Base-by-base conservation (phyloP, 1,140 invertebrate species). In the Cherax quadricarinatus region DNA sequence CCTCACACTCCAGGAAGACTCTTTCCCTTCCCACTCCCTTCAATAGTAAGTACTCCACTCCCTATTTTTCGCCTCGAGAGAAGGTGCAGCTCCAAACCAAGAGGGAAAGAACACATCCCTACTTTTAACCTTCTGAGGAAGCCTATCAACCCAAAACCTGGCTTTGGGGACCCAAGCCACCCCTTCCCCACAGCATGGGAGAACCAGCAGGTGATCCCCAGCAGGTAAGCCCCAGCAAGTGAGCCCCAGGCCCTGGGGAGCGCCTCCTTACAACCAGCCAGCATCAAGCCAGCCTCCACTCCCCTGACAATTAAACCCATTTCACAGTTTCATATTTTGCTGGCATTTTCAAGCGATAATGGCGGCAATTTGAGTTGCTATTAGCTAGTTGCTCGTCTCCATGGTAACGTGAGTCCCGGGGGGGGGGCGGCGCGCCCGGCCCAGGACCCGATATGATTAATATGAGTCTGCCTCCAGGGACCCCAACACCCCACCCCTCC, bases 261-360 rank as follows among this genome's bases (percentile, higher is more conserved):
- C 57, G 81, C 75, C 89, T 90, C 85, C 89, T 90, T 90, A 90
- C 89, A 90, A 62, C 89, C 41, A 84, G 89, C 51, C 89, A 79
- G 84, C 89, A 90, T 85, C 89, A 78, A 78, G 89, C 83, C 82
- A 70, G 89, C 81, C 75, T 86, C 41, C 89, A 82, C 78, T 91
- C 89, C 89, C 89, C 70, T 90, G 89, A 85, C 89, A 85, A 90
- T 91, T 91, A 91, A 91, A 86, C 89, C 84, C 89, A 91, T 91
- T 86, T 91, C 89, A 91, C 89, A 86, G 89, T 91, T 91, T 91
- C 83, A 91, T 91, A 91, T 91, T 91, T 91, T 91, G 83, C 89
- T 80, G 75, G 84, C 89, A 86, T 91, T 91, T 91, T 91, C 89
- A 70, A 86, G 84, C 84, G 89, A 91, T 91, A 86, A 86, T 86